Conservation (phyloP, 2,888 invertebrate genomes). For the Leuctra nigra region DNA sequence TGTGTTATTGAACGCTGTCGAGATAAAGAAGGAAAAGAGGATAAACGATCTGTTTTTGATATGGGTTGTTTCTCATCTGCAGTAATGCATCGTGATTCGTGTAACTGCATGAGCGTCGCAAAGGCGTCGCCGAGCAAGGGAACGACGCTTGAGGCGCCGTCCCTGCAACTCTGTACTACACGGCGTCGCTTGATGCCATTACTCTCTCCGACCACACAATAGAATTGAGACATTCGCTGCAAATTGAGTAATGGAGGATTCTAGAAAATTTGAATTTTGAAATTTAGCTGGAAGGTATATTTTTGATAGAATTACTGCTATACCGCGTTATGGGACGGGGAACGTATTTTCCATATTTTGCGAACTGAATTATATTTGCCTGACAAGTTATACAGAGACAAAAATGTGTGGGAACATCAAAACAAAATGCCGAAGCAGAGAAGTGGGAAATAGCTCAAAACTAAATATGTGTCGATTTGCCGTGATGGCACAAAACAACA, state of each 20-base stretch:
- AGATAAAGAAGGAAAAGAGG: too few relatives aligned
- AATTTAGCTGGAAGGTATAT: constrained; percentile 7
- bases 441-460: too few relatives aligned
- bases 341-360: constrained; percentile 5
- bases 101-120: not conserved
- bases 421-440: too few relatives aligned
- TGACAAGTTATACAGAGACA: too few relatives aligned
- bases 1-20: too few relatives aligned
- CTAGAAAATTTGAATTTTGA: constrained; percentile 17
- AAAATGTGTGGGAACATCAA: too few relatives aligned
- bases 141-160: not conserved
- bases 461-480: too few relatives aligned
- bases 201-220: constrained; percentile 2
- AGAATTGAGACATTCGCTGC: constrained; percentile 9
- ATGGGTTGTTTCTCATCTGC: too few relatives aligned
- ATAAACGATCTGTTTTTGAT: too few relatives aligned
- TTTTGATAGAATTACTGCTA: constrained; percentile 8
- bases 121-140: not conserved
- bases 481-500: too few relatives aligned
- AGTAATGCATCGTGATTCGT: too few relatives aligned
- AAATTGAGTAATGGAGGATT: constrained; percentile 14
- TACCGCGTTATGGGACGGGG: not conserved
- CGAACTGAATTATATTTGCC: too few relatives aligned
- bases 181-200: constrained; percentile 7
- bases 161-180: not conserved